Percentiles rank a stretch among this genome's conserved stretches.
phyloP scores from a whole-genome alignment of 2,888 invertebrate species.

The Cerastoderma edule region DNA sequence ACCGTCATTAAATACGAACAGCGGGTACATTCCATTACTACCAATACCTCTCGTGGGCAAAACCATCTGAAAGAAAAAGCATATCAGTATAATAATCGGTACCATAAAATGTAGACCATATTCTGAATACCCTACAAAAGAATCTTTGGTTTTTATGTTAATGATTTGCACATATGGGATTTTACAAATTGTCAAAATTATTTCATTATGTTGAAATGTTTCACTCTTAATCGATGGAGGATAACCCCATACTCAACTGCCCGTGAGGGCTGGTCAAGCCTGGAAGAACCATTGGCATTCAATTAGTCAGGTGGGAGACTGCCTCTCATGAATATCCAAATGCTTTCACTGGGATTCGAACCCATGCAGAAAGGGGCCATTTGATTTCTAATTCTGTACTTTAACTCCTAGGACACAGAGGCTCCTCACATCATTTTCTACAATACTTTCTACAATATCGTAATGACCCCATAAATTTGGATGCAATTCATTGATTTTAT shows the following conservation, averaged over 20 bases:
- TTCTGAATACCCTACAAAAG: not conserved
- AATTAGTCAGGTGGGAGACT: no score
- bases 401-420: not conserved
- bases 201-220: not conserved
- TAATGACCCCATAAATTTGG: not conserved
- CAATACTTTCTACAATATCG: not conserved
- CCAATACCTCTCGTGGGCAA: slow-evolving; percentile 85
- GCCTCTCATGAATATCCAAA: no score
- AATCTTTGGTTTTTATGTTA: not conserved
- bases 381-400: no score
- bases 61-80: slow-evolving; percentile 84
- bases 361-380: no score
- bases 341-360: no score
- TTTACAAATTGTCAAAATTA: not conserved
- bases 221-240: not conserved
- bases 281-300: no score
- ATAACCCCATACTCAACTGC: no score
- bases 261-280: no score
- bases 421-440: not conserved
- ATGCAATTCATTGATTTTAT: not conserved
- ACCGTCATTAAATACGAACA: slow-evolving; percentile 92
- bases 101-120: not conserved
- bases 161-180: not conserved
- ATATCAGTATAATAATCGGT: not conserved
- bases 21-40: slow-evolving; percentile 89